A percentile compares a stretch with the other conserved stretches of the same genome.
phyloP scores from a whole-genome alignment of 2,113 vertebrate genomes.

The Tupaia tana region DNA sequence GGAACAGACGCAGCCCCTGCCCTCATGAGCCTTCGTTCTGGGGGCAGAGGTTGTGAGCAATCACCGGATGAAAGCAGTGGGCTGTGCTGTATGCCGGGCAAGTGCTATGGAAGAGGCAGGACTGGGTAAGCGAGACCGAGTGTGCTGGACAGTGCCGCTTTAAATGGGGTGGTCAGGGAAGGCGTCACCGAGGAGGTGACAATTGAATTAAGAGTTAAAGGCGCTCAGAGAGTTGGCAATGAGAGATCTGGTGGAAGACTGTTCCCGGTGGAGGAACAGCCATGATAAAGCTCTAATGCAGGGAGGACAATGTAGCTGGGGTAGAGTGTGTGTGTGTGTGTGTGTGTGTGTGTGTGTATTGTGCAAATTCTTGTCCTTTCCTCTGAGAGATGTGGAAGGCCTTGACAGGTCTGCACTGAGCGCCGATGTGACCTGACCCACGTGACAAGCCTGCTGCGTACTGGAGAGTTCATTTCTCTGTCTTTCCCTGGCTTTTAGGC shows the following conservation, averaged over 20 bases:
- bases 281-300: background rate
- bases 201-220: background rate
- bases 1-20: background rate
- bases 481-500: background rate
- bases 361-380: background rate
- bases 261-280: background rate
- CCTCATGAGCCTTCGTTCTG: slow-evolving; percentile 3
- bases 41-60: background rate
- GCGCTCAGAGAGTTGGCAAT: background rate
- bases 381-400: background rate
- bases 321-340: too few relatives aligned
- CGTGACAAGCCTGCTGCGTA: background rate
- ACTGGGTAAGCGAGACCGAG: too few relatives aligned
- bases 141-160: background rate
- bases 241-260: background rate
- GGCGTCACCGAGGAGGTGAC: background rate
- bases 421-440: background rate
- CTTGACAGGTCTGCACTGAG: background rate
- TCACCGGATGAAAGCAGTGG: background rate
- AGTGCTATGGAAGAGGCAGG: background rate
- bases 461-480: background rate
- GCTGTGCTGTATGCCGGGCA: background rate
- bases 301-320: background rate
- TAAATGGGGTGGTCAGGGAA: background rate
- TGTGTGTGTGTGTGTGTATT: background rate